phyloP scores from a whole-genome alignment of 2,888 invertebrate species.

The Theretra japonica region DNA sequence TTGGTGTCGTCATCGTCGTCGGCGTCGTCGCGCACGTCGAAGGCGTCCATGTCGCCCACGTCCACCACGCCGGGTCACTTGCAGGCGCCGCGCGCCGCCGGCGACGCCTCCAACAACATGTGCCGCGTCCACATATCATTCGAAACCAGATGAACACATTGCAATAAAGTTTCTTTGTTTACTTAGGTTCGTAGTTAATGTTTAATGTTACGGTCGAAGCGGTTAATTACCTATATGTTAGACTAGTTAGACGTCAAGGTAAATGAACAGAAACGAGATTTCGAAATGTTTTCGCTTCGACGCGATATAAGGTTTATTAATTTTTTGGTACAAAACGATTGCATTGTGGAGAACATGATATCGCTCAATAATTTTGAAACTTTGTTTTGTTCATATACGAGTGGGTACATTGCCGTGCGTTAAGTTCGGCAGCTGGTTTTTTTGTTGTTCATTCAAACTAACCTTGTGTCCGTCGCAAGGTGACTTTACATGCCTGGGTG shows the following conservation, averaged over 20 bases:
- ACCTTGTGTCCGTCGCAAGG: conserved; percentile 80
- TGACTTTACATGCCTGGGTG: conserved; percentile 81
- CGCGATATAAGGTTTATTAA: not conserved
- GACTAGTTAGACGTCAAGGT: conserved; percentile 33
- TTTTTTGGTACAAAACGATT: not conserved
- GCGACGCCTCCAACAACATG: conserved; percentile 14
- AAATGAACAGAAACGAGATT: conserved; percentile 28
- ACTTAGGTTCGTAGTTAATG: conserved; percentile 49
- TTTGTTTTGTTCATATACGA: conserved; percentile 32
- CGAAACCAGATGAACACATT: conserved; percentile 44
- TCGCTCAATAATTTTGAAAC: conserved; percentile 25
- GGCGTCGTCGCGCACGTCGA: conserved; percentile 51
- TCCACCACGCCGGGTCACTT: conserved; percentile 36
- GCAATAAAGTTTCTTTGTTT: conserved; percentile 51
- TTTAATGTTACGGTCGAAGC: conserved; percentile 32
- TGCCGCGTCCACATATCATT: conserved; percentile 63
- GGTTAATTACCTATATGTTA: conserved; percentile 35
- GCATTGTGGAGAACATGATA: not conserved
- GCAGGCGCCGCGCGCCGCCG: not conserved
- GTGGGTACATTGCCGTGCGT: conserved; percentile 56
- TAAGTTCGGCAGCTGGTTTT: conserved; percentile 66
- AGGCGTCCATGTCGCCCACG: conserved; percentile 44
- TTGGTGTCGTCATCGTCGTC: conserved; percentile 55
- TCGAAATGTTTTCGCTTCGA: conserved; percentile 33
- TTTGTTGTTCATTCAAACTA: conserved; percentile 80